Base-by-base conservation (phyloP, 2,113 vertebrate genomes). In the Ailurus styani region DNA sequence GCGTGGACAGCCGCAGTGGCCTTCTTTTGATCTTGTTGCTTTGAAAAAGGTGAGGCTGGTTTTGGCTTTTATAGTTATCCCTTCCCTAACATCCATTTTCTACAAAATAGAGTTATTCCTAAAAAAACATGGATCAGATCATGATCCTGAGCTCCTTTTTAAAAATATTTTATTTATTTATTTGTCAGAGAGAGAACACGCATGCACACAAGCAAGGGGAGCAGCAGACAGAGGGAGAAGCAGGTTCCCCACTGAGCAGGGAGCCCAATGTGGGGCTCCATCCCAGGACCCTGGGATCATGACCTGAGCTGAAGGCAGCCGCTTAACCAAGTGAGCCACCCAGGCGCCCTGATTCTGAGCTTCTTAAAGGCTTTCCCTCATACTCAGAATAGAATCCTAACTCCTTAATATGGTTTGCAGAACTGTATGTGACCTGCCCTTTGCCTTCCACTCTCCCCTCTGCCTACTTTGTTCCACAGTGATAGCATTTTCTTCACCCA, bases 1-100 rank as follows among this genome's bases (percentile, higher is more conserved):
- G 14, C 0, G 0, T 0, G 10, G 20, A 45, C 18, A 34, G n/a
- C 27, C 45, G 10, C 27, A 11, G 21, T 3, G 13, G 25, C 23
- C 47, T 47, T 83, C 5, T 1, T 29, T n/a, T 23, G 3, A 4
- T 45, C 27, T n/a, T 87, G 60, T 81, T 34, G 29, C 66, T 70
- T 40, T 52, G 64, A 72, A 2, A 77, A 37, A 54, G 25, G 88
- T 60, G 27, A 79, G 47, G 1, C 25, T 14, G 7, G 4, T 86
- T 77, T 90, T 81, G 90, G 25, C 27, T 66, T 89, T 87, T 52
- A 8, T 0, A 1, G 6, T 13, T 2, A 70, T 18, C 60, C 21
- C 20, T 29, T 55, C 18, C 18, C 8, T 79, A 62, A 75, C 84
- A 47, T 55, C 52, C 20, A 15, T 68, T 52, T 47, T 84, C 10